Conservation (phyloP, 2,113 vertebrate genomes). For the Micronycteris hirsuta region DNA sequence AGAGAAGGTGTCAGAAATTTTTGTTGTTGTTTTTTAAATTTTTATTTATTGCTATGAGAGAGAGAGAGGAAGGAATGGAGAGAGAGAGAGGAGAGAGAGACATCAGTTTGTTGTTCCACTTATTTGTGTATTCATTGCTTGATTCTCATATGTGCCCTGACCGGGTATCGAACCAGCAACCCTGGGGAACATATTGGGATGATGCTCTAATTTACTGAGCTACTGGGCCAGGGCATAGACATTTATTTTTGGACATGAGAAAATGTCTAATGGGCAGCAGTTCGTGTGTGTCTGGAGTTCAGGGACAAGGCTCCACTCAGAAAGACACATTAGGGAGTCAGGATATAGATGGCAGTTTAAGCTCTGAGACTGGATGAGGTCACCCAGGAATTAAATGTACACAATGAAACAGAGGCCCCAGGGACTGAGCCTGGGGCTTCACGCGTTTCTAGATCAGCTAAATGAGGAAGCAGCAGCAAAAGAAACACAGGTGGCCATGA, state of each 20-base stretch:
- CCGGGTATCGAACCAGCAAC: too few species aligned
- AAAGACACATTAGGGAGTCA: background rate
- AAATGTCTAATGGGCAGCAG: background rate
- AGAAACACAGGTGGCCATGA: background rate
- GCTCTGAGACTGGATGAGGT: background rate
- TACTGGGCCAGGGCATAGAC: background rate
- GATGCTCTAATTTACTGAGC: too few species aligned
- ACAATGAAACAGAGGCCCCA: background rate
- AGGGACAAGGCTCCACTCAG: background rate
- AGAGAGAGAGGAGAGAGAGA: too few species aligned
- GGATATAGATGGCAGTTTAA: background rate
- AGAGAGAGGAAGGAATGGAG: too few species aligned
- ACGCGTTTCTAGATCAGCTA: background rate
- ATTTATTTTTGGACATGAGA: background rate
- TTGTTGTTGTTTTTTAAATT: too few species aligned
- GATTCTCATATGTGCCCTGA: too few species aligned
- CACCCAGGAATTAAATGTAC: background rate
- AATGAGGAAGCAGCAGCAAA: background rate
- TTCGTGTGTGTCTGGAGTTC: background rate
- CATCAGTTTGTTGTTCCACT: too few species aligned
- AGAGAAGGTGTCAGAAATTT: background rate
- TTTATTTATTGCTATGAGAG: too few species aligned
- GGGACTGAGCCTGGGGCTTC: background rate
- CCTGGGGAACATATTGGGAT: too few species aligned
- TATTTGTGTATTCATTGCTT: too few species aligned